A percentile compares a stretch with the other conserved stretches of the same genome.
These are phyloP conservation scores for Campoletis sonorensis DNA, from an alignment of 1,140 invertebrate genomes.

Conservation along the genomic window DNA sequence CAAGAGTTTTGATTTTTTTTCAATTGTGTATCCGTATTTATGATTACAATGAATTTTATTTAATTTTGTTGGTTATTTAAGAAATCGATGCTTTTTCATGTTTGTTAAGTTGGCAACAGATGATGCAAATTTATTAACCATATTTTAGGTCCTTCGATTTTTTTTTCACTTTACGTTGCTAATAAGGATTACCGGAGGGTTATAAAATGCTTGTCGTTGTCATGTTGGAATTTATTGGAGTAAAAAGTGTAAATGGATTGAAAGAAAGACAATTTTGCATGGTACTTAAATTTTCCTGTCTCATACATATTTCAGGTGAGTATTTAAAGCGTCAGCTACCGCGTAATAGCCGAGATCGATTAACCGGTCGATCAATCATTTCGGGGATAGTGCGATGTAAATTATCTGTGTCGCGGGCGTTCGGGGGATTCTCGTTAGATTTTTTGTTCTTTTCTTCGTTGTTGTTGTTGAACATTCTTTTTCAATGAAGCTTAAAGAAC, in stretches of 20 bases:
- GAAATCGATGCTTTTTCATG: no score
- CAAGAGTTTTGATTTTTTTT: background rate
- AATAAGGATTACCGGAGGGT: no score
- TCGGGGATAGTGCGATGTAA: background rate
- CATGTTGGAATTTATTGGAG: no score
- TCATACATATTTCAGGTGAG: conserved; percentile 1
- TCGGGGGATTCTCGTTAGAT: no score
- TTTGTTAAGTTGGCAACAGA: no score
- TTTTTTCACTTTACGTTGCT: no score
- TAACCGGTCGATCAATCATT: conserved; percentile 17
- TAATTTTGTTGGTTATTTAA: no score
- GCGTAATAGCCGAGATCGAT: conserved; percentile 1
- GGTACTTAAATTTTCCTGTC: background rate
- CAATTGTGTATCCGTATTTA: background rate
- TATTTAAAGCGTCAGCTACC: background rate
- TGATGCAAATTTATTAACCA: no score
- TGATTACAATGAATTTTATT: background rate
- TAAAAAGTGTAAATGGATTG: background rate
- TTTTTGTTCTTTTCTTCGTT: no score
- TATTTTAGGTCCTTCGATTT: no score
- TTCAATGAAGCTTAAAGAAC: conserved; percentile 15
- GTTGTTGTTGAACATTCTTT: background rate
- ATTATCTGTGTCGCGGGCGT: background rate
- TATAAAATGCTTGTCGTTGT: no score
- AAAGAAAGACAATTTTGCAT: background rate